These are phyloP conservation scores for Anser brachyrhynchus DNA, from an alignment of 2,113 vertebrate species.

Conservation along the genomic window DNA sequence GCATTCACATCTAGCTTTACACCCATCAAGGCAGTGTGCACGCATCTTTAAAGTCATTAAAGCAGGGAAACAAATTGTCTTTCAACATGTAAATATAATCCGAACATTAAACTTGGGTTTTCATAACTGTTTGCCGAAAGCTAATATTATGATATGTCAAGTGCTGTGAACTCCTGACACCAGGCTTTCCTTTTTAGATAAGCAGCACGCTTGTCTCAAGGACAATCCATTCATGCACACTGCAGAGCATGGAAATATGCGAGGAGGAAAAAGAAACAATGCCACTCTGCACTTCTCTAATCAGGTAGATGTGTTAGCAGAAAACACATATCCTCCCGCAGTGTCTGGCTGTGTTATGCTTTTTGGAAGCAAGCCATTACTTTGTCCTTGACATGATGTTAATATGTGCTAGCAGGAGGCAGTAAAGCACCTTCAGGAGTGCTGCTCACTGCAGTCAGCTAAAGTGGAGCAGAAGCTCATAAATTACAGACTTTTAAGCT, in stretches of 20 bases:
- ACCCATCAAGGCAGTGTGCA: background rate
- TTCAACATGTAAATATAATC: background rate
- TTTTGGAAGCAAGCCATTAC: slow-evolving; percentile 38
- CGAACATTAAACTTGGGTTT: background rate
- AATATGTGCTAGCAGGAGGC: background rate
- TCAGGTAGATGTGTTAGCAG: slow-evolving; percentile 44
- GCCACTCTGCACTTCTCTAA: slow-evolving; percentile 6
- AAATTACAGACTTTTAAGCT: background rate
- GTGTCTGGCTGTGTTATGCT: background rate
- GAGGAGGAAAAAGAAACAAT: slow-evolving; percentile 52
- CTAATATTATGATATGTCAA: slow-evolving; percentile 13
- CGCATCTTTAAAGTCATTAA: background rate
- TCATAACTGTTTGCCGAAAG: background rate
- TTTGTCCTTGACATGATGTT: slow-evolving; percentile 18
- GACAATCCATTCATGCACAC: slow-evolving; percentile 34
- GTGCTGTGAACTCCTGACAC: slow-evolving; percentile 28
- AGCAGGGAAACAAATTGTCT: background rate
- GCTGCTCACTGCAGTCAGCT: background rate
- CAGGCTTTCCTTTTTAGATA: slow-evolving; percentile 55
- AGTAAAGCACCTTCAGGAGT: background rate
- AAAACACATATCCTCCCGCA: slow-evolving; percentile 3
- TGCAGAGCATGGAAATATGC: background rate
- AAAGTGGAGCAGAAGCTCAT: background rate
- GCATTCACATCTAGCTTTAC: background rate
- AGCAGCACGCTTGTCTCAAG: slow-evolving; percentile 41